These are phyloP conservation scores for Pseudochirops cupreus DNA, from an alignment of 2,797 vertebrate genomes.

Conservation along the genomic window DNA sequence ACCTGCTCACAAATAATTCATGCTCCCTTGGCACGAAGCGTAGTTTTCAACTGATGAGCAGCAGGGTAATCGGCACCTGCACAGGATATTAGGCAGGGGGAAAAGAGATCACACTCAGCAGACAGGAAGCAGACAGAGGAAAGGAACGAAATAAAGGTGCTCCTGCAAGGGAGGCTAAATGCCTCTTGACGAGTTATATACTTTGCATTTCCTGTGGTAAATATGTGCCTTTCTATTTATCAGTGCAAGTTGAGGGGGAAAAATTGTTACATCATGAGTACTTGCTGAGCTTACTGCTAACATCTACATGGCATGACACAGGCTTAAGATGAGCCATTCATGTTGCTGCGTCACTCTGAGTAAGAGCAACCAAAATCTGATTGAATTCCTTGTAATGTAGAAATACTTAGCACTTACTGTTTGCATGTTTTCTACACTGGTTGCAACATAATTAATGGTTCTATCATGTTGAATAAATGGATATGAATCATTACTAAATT, in stretches of 20 bases:
- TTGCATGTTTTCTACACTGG: conserved; percentile 51
- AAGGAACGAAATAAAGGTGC: conserved; percentile 79
- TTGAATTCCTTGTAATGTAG: conserved; percentile 21
- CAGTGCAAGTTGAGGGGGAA: neutral
- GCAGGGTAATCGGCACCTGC: conserved; percentile 85
- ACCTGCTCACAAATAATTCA: conserved; percentile 88
- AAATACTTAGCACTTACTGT: conserved; percentile 41
- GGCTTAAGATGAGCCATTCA: conserved; percentile 39
- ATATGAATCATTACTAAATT: conserved; percentile 65
- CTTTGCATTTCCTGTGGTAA: conserved; percentile 73
- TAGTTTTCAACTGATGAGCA: conserved; percentile 87
- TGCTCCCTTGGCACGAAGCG: conserved; percentile 84
- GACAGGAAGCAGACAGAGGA: conserved; percentile 79
- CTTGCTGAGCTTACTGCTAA: neutral
- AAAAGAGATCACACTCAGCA: conserved; percentile 73
- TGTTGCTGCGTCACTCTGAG: conserved; percentile 44
- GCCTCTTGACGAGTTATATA: conserved; percentile 66
- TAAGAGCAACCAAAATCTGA: conserved; percentile 34
- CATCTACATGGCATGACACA: neutral
- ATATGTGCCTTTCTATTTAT: conserved; percentile 69
- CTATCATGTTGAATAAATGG: conserved; percentile 39
- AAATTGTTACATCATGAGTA: neutral
- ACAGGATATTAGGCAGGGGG: conserved; percentile 80
- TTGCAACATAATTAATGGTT: conserved; percentile 73
- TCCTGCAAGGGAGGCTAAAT: conserved; percentile 62